Evolutionary conservation across 2,797 vertebrate species (phyloP).

Genomic region (Brachyalestes nurse): DNA sequence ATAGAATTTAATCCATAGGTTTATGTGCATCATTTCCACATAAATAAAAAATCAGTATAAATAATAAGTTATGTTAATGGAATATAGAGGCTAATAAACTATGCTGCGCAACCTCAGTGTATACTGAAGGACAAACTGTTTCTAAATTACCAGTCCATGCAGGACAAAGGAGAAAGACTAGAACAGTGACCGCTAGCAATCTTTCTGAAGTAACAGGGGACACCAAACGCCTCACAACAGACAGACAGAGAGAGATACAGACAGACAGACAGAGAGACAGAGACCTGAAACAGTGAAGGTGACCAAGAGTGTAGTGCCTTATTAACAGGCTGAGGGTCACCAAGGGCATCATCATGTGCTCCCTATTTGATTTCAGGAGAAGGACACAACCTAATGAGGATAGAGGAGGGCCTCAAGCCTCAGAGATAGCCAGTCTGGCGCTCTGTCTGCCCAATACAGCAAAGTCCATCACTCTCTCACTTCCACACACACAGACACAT

Average conservation of each 20-base stretch:
- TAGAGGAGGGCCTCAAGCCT: constrained; percentile 45
- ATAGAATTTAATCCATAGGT: too few relatives aligned
- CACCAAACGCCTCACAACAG: constrained; percentile 21
- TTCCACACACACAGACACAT: constrained; percentile 21
- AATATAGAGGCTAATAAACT: too few relatives aligned
- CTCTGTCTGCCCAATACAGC: constrained; percentile 52
- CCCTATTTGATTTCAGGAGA: constrained; percentile 62
- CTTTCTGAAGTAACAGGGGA: constrained; percentile 17
- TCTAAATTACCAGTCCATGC: too few relatives aligned
- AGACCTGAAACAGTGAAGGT: constrained; percentile 30
- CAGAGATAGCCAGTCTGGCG: constrained; percentile 51
- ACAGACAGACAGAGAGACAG: too few relatives aligned
- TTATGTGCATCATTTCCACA: too few relatives aligned
- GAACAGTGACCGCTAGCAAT: not conserved
- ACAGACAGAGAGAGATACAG: too few relatives aligned
- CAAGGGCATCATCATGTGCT: constrained; percentile 54
- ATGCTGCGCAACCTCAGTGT: too few relatives aligned
- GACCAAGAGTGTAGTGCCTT: constrained; percentile 33
- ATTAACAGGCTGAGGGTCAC: constrained; percentile 61
- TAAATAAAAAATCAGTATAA: too few relatives aligned
- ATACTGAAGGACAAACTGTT: too few relatives aligned
- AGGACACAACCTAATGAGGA: constrained; percentile 70
- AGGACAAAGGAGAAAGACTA: not conserved
- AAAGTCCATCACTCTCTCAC: constrained; percentile 19
- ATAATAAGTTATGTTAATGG: too few relatives aligned